phyloP scores from a whole-genome alignment of 37 sponge, comb jelly and placozoan species.

The Beroe ovata region DNA sequence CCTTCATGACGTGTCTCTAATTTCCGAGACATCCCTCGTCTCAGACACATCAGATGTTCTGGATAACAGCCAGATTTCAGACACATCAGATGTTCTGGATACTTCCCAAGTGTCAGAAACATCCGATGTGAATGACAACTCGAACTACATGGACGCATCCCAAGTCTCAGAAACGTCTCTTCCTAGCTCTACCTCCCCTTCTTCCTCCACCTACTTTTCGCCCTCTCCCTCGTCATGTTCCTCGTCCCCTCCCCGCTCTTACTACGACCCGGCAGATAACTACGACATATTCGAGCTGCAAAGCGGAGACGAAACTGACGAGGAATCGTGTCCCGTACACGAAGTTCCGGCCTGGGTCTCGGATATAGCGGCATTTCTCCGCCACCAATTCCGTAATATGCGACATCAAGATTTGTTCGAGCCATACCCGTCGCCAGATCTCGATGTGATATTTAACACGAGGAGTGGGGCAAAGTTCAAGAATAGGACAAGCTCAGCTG shows the following conservation, averaged over 20 bases:
- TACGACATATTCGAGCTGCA: conserved; percentile 7
- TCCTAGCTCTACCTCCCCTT: background rate
- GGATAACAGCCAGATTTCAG: no score
- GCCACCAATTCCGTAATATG: background rate
- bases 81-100: no score
- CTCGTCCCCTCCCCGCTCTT: background rate
- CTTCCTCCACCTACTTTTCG: background rate
- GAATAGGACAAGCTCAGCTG: conserved; percentile 36
- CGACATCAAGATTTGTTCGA: background rate
- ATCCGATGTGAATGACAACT: no score
- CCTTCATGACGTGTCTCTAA: no score
- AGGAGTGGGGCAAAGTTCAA: background rate
- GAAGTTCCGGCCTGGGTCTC: conserved; percentile 46
- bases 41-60: no score
- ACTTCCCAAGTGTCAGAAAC: no score
- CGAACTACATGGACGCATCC: conserved; percentile 16
- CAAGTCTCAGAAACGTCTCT: conserved; percentile 2
- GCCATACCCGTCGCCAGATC: conserved; percentile 19
- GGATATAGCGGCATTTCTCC: background rate
- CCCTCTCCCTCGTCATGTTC: background rate
- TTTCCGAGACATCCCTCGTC: no score
- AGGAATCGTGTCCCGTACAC: background rate
- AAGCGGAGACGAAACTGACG: conserved; percentile 34
- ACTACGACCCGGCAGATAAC: conserved; percentile 54
- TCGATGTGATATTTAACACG: conserved; percentile 4